These are phyloP conservation scores for Acomys russatus DNA, from an alignment of 2,797 vertebrate genomes.

Conservation along the genomic window DNA sequence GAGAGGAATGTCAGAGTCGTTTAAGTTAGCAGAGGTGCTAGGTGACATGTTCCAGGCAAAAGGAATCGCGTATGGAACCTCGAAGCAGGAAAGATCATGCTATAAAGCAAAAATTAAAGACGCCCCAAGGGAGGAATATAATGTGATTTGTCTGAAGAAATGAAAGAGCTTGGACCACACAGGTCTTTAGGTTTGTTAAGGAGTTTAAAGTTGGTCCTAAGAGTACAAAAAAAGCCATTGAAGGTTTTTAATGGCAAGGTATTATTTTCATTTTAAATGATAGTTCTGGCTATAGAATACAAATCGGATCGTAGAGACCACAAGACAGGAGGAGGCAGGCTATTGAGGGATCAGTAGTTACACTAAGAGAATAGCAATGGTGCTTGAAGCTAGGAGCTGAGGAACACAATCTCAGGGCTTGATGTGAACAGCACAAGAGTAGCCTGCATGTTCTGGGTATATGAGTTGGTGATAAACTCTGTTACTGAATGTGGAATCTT, in stretches of 20 bases:
- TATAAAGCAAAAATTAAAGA: background rate
- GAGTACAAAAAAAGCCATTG: background rate
- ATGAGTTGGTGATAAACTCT: background rate
- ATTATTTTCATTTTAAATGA: constrained; percentile 16
- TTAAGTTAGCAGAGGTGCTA: background rate
- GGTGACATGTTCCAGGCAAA: background rate
- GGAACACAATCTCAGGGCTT: background rate
- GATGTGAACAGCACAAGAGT: background rate
- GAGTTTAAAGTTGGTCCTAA: background rate
- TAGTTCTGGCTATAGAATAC: background rate
- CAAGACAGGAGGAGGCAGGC: background rate
- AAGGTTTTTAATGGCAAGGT: background rate
- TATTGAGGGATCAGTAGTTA: too few relatives aligned
- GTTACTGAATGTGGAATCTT: background rate
- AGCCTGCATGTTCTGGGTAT: background rate
- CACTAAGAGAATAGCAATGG: background rate
- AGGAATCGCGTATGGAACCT: background rate
- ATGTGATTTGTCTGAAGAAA: background rate
- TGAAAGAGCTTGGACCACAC: background rate
- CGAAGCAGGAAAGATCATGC: background rate
- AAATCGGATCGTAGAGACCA: background rate
- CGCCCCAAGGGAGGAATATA: background rate
- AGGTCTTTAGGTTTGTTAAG: background rate
- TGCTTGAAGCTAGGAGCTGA: background rate
- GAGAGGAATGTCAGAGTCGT: background rate